Base-by-base conservation (phyloP, 1,140 invertebrate genomes). In the Drosophila virilis region DNA sequence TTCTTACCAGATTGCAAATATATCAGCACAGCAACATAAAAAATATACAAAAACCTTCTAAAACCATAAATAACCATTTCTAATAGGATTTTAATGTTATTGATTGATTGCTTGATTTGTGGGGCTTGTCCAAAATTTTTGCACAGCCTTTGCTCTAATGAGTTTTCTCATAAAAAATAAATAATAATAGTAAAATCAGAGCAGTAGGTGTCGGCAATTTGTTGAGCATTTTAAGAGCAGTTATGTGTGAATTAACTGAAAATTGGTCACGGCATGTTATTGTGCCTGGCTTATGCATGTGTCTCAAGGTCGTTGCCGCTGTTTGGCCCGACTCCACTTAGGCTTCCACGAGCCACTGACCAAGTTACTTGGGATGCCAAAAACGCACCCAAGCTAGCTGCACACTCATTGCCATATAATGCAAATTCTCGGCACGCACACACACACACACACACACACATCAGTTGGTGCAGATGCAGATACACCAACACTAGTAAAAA, bases 381-480 rank as follows among this genome's bases (percentile, higher is more conserved):
- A 69, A 74, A 78, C 77, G 61, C 77, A 86, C 72, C 62, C 76
- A 57, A 15, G 12, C 35, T 32, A 81, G 66, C 59, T 54, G 54
- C 13, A 61, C n/a, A 38, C 38, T 17, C 46, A 45, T 32, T 32
- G 50, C 17, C 38, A 73, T 35, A 10, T 51, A 58, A 86, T 71
- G 74, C 75, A 73, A 83, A 83, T 88, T 88, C 79, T 88, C 69
- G 46, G 48, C 78, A 83, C 76, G 61, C 84, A 79, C 75, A 61
- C 52, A 42, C 35, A 51, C 28, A 46, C 22, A n/a, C 38, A 43
- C 55, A 32, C 22, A 8, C 48, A 35, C 8, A 52, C 7, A 13
- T 33, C 48, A 54, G 62, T 40, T 73, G 64, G 61, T 65, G 43
- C 43, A 45, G 67, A 33, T 52, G 52, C 54, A 48, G n/a, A 50